Evolutionary conservation across 1,140 invertebrate genomes (phyloP), one percentile per base, ranked within the genome.

Genomic region (Acyrthosiphon pisum): DNA sequence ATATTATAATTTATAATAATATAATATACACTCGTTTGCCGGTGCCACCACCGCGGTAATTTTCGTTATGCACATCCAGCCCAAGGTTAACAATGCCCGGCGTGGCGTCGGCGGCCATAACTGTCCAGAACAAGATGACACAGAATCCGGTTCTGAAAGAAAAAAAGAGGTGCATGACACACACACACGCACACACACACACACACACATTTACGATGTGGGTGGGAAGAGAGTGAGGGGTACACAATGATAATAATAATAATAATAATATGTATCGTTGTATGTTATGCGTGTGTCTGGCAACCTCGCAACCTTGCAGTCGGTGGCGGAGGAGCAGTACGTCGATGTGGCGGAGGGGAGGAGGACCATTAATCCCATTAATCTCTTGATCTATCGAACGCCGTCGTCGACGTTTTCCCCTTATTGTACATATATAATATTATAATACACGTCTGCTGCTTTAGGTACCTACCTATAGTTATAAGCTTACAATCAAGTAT

Each of bases 311-410:
- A 48, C 46, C 86, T 88, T 48, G 84, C 37, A 41, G n/a, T 60
- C 50, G 30, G 26, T 14, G 44, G 9, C 22, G 56, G 41, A 2
- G 50, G n/a, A 90, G 22, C 84, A n/a, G 18, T 22, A 30, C 56
- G 76, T 7, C n/a, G 50, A 30, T 30, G 46, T 20, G 46, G 30
- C 86, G 48, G 46, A 35, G 87, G 1, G 1, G 56, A 23, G n/a
- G 56, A 44, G 87, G 14, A 44, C 90, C 68, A 91, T 91, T 81
- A 91, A 83, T 91, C 90, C 90, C 44, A 91, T 83, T 91, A 83
- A 91, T 83, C 88, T 91, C 50, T 90, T 22, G 48, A 94, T 93
- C 87, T 53, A 37, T 89, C 87, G 87, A 89, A 53, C 86, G 86
- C 30, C 86, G 46, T 46, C 86, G 30, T 50, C 86, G 46, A 48